Evolutionary conservation across 1,140 invertebrate genomes (phyloP).

Genomic region (Drusus annulatus): DNA sequence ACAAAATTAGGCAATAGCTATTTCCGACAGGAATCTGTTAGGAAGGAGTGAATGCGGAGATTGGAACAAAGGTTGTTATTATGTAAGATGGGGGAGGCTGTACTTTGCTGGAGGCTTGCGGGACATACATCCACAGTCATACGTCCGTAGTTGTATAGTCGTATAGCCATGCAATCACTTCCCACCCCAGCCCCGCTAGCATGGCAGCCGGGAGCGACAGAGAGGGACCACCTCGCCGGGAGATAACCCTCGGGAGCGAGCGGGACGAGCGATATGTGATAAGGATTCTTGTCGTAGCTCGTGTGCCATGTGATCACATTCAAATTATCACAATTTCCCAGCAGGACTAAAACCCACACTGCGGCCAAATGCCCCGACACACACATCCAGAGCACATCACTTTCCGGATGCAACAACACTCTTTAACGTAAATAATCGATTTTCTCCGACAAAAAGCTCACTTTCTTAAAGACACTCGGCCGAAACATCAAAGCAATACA

Average conservation of each 20-base stretch:
- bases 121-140: no score
- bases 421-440: slow-evolving; percentile 47
- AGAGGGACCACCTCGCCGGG: slow-evolving; percentile 7
- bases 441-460: slow-evolving; percentile 39
- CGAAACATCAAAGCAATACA: slow-evolving; percentile 8
- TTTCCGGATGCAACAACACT: background rate
- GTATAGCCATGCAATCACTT: no score
- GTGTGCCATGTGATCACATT: slow-evolving; percentile 42
- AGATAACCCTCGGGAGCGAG: slow-evolving; percentile 27
- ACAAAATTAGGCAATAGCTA: no score
- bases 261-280: slow-evolving; percentile 46
- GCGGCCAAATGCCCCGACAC: background rate
- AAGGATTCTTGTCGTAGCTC: slow-evolving; percentile 47
- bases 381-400: background rate
- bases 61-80: slow-evolving; percentile 43
- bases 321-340: background rate
- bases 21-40: slow-evolving; percentile 12
- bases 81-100: slow-evolving; percentile 32
- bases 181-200: no score
- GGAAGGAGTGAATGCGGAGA: slow-evolving; percentile 39
- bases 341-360: background rate
- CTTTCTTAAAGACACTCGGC: slow-evolving; percentile 26
- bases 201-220: background rate
- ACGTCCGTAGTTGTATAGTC: no score
- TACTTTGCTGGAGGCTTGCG: background rate